phyloP scores from a whole-genome alignment of 1,140 invertebrate species.

The Panagrolaimus sp. region DNA sequence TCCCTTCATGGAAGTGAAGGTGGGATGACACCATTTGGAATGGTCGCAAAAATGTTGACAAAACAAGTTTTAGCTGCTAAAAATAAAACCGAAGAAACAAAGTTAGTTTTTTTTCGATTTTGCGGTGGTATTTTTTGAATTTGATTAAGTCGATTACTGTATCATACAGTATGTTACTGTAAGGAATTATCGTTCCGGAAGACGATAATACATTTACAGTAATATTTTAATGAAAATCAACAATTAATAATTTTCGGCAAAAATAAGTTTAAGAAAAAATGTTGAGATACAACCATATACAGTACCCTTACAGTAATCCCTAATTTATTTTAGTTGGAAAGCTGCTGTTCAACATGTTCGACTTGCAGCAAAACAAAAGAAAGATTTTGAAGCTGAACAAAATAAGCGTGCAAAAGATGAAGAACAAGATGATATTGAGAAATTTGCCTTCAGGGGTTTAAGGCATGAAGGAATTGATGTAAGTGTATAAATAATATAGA shows the following conservation, averaged over 20 bases:
- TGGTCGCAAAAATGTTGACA: background rate
- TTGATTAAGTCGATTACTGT: too few relatives aligned
- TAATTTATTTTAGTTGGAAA: constrained; percentile 1
- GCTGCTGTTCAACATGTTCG: background rate
- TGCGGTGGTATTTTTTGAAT: too few relatives aligned
- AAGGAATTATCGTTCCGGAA: background rate
- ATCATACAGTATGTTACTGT: too few relatives aligned
- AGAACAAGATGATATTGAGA: background rate
- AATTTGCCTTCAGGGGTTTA: background rate
- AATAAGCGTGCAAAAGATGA: background rate
- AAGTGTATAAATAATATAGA: background rate
- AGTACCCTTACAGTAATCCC: background rate
- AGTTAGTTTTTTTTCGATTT: background rate
- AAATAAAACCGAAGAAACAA: constrained; percentile 1
- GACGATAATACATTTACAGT: background rate
- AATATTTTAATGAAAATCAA: background rate
- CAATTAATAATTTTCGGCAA: background rate
- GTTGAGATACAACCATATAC: background rate
- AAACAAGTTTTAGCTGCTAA: background rate
- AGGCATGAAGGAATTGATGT: background rate
- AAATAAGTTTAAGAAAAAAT: background rate
- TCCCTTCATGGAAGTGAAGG: background rate
- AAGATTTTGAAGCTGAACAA: background rate
- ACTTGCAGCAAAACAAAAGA: background rate
- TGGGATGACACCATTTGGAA: background rate